Conservation (phyloP, 2,113 vertebrate species). For the Corythoichthys intestinalis region DNA sequence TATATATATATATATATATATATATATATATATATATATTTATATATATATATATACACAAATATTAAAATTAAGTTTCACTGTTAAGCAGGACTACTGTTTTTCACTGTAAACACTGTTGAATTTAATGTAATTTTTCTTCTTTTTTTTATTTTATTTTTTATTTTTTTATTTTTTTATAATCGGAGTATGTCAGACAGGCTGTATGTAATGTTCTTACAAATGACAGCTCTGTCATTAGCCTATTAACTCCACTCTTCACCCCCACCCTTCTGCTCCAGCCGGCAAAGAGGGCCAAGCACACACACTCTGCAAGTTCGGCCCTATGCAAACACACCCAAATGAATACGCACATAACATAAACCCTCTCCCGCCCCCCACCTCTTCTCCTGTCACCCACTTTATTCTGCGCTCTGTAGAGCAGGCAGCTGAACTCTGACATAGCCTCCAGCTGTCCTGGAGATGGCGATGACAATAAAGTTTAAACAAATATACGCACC, state of each 20-base stretch:
- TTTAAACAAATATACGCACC: constrained; percentile 48
- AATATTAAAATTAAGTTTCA: constrained; percentile 66
- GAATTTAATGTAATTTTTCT: too few species aligned
- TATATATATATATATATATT: constrained; percentile 31
- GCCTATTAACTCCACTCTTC: constrained; percentile 66
- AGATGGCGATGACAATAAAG: constrained; percentile 50
- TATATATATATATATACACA: too few species aligned
- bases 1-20: constrained; percentile 47
- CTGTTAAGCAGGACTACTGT: constrained; percentile 63
- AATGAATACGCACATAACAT: constrained; percentile 19
- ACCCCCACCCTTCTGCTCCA: constrained; percentile 43
- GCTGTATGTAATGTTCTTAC: constrained; percentile 54
- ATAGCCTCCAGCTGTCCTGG: constrained; percentile 65
- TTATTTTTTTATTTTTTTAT: constrained; percentile 41
- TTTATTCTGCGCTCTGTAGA: constrained; percentile 46
- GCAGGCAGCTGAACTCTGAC: constrained; percentile 65
- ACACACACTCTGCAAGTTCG: constrained; percentile 5
- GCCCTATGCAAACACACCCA: constrained; percentile 32
- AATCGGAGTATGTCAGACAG: constrained; percentile 78
- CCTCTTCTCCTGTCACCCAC: background rate
- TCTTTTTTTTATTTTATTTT: too few species aligned
- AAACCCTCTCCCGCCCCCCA: background rate
- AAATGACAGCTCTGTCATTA: constrained; percentile 61
- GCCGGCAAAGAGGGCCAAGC: constrained; percentile 29
- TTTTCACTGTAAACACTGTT: constrained; percentile 49